A percentile compares a stretch with the other conserved stretches of the same genome.
These are phyloP conservation scores for Apeltes quadracus DNA, from an alignment of 2,113 vertebrate species.

Conservation along the genomic window DNA sequence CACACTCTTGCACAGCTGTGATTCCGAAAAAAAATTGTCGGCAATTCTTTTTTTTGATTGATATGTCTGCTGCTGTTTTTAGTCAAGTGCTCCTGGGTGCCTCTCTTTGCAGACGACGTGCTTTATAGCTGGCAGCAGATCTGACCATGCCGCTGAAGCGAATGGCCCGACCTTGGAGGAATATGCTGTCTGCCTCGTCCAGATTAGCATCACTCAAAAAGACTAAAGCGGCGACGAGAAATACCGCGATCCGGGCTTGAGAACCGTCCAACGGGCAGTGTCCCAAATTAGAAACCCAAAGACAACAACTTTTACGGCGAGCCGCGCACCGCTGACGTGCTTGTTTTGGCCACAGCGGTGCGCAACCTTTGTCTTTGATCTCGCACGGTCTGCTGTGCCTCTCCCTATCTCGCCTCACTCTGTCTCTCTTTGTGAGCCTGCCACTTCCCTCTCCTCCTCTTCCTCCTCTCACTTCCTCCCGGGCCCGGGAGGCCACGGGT, in stretches of 20 bases:
- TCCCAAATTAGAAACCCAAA: constrained; percentile 72
- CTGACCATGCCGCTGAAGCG: constrained; percentile 45
- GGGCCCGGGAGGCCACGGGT: constrained; percentile 66
- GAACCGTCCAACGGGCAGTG: constrained; percentile 41
- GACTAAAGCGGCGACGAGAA: constrained; percentile 16
- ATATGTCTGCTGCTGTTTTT: constrained; percentile 63
- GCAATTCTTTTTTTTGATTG: constrained; percentile 18
- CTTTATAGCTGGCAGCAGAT: constrained; percentile 45
- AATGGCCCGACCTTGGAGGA: constrained; percentile 34
- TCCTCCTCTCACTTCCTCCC: constrained; percentile 78
- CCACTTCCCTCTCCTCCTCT: constrained; percentile 59
- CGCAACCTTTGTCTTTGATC: constrained; percentile 70
- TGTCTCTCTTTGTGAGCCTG: constrained; percentile 61
- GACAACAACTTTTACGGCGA: constrained; percentile 55
- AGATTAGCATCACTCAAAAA: constrained; percentile 29
- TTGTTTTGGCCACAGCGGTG: constrained; percentile 68
- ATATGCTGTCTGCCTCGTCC: constrained; percentile 30
- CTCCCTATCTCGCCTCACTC: constrained; percentile 68
- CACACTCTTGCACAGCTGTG: neutral
- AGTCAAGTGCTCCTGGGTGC: constrained; percentile 37
- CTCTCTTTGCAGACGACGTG: constrained; percentile 23
- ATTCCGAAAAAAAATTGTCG: constrained; percentile 3
- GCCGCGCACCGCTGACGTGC: constrained; percentile 51
- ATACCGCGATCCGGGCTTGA: constrained; percentile 9
- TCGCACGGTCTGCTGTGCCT: constrained; percentile 44